Percentiles rank a stretch among this genome's conserved stretches.
These are phyloP conservation scores for Leucosticte australis DNA, from an alignment of 2,113 vertebrate species.

Conservation along the genomic window DNA sequence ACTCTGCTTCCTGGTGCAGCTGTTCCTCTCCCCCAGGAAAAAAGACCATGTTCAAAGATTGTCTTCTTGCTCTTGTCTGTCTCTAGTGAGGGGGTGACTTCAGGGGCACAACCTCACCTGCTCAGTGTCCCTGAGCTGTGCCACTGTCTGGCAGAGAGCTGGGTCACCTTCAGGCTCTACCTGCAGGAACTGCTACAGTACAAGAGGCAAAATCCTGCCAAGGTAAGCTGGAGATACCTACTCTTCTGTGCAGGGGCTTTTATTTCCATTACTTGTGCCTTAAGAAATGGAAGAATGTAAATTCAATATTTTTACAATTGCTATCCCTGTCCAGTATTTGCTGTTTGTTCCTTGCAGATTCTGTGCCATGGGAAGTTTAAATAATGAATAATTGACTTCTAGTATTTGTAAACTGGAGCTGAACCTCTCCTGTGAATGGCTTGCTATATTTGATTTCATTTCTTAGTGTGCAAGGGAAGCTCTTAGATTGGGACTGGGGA, in stretches of 20 bases:
- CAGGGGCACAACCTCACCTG: constrained; percentile 83
- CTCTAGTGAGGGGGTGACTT: constrained; percentile 80
- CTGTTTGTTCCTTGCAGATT: neutral
- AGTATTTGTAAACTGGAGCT: neutral
- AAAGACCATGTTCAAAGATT: constrained; percentile 24
- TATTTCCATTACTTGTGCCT: neutral
- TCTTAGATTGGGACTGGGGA: neutral
- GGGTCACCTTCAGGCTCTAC: constrained; percentile 90
- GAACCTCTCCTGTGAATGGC: neutral
- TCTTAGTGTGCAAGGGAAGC: neutral
- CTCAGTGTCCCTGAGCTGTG: constrained; percentile 93
- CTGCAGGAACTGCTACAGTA: constrained; percentile 93
- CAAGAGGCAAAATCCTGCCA: constrained; percentile 92
- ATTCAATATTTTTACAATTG: neutral
- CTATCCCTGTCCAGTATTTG: neutral
- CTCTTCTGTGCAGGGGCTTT: constrained; percentile 26
- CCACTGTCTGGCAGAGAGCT: constrained; percentile 95
- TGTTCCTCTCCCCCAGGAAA: neutral
- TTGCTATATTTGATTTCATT: neutral
- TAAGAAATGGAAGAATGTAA: neutral
- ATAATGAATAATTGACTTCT: neutral
- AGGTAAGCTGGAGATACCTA: constrained; percentile 76
- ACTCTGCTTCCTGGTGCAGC: neutral
- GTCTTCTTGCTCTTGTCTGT: constrained; percentile 70
- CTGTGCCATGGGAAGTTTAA: neutral